Conservation (phyloP, 2,888 invertebrate species). For the Gastracanthus pulcherrimus region DNA sequence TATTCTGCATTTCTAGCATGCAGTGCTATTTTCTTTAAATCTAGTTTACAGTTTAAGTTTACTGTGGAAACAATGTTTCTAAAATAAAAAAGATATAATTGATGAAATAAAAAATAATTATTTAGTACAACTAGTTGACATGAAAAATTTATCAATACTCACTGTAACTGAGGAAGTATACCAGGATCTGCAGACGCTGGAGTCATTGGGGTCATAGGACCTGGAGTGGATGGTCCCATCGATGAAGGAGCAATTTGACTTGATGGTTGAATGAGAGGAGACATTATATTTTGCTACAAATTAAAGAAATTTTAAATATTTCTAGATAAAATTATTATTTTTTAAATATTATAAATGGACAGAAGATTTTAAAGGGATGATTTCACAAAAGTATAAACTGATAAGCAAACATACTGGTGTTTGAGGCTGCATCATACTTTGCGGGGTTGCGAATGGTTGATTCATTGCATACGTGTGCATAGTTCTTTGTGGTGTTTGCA, state of each 20-base stretch:
- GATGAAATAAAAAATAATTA: not conserved
- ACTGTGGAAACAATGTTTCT: constrained; percentile 99
- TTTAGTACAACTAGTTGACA: constrained; percentile 10
- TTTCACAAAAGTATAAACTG: not conserved
- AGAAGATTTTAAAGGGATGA: not conserved
- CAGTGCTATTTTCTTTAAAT: constrained; percentile 97
- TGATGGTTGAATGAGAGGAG: constrained; percentile 87
- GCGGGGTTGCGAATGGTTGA: constrained; percentile 87
- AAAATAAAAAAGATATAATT: constrained; percentile 68
- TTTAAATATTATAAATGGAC: not conserved
- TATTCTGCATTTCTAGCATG: constrained; percentile 99
- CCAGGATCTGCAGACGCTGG: constrained; percentile 94
- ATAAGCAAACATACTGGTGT: constrained; percentile 83
- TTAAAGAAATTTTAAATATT: not conserved
- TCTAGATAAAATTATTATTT: no score
- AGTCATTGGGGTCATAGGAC: constrained; percentile 95
- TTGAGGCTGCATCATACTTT: constrained; percentile 93
- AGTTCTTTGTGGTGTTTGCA: constrained; percentile 85
- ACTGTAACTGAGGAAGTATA: constrained; percentile 96
- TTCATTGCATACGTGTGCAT: constrained; percentile 87
- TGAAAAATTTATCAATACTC: constrained; percentile 71
- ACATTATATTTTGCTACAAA: constrained; percentile 89
- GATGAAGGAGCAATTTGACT: constrained; percentile 82
- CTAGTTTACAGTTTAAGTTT: constrained; percentile 95
- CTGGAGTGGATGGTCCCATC: constrained; percentile 86